These are phyloP conservation scores for Grammomys dolichurus DNA, from an alignment of 2,113 vertebrate species.

Conservation along the genomic window DNA sequence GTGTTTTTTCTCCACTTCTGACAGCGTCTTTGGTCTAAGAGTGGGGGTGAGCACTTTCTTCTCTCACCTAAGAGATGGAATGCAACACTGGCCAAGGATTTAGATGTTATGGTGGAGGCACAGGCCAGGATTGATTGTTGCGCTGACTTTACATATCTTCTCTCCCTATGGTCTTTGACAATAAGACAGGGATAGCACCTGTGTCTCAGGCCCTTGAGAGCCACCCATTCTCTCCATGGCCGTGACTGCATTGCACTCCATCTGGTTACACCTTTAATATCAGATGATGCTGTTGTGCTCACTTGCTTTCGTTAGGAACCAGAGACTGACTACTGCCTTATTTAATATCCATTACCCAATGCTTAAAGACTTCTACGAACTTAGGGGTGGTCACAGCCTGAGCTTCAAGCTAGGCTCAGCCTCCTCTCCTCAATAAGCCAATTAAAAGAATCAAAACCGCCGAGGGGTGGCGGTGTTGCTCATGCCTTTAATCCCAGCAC, in stretches of 20 bases:
- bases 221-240: conserved; percentile 85
- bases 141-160: conserved; percentile 95
- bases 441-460: not conserved
- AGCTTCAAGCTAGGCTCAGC: not conserved
- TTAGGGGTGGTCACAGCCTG: not conserved
- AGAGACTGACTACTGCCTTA: conserved; percentile 90
- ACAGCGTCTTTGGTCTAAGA: not conserved
- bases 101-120: conserved; percentile 86
- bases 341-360: conserved; percentile 95
- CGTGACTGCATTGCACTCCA: conserved; percentile 90
- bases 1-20: not conserved
- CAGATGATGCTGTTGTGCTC: conserved; percentile 92
- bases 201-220: conserved; percentile 83
- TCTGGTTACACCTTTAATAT: conserved; percentile 90
- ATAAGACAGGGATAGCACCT: conserved; percentile 92
- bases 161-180: conserved; percentile 92
- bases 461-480: not conserved
- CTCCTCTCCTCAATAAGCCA: not conserved
- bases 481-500: not conserved
- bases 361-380: conserved; percentile 92
- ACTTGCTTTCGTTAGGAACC: conserved; percentile 93
- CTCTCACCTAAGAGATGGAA: not conserved
- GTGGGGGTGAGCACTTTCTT: not conserved
- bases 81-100: conserved; percentile 92
- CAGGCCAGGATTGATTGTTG: conserved; percentile 95